A percentile compares a stretch with the other conserved stretches of the same genome.
Evolutionary conservation across 2,797 vertebrate species (phyloP).

Genomic region (Ispidina lecontei): DNA sequence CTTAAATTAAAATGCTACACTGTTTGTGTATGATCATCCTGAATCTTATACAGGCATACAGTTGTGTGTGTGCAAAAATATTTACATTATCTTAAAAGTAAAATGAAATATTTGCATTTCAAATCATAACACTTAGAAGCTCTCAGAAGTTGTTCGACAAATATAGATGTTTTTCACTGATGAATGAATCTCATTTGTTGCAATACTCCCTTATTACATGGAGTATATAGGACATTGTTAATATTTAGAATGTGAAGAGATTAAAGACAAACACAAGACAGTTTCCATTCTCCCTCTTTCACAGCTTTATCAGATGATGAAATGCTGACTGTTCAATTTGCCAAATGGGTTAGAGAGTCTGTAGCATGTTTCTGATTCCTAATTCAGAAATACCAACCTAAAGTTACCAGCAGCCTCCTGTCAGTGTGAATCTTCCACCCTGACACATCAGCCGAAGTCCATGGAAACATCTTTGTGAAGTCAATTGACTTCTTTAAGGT

Average conservation of each 20-base stretch:
- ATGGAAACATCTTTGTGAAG: background rate
- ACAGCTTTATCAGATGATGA: background rate
- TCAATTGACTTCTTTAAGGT: background rate
- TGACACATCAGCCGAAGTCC: background rate
- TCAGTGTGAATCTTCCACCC: background rate
- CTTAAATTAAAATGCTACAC: background rate
- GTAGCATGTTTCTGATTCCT: background rate
- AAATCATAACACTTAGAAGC: background rate
- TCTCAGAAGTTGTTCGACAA: background rate
- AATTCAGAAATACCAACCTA: background rate
- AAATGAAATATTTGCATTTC: slow-evolving; percentile 33
- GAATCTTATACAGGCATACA: background rate
- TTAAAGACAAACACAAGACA: slow-evolving; percentile 48
- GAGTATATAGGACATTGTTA: background rate
- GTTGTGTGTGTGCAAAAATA: background rate
- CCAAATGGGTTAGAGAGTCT: background rate
- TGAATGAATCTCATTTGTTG: background rate
- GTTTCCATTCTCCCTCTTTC: background rate
- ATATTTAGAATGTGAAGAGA: slow-evolving; percentile 33
- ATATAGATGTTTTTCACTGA: background rate
- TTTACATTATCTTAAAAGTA: background rate
- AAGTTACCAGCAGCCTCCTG: background rate
- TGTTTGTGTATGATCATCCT: background rate
- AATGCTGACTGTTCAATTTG: slow-evolving; percentile 8
- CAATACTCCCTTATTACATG: background rate